Conservation (phyloP, 2,888 invertebrate species). For the Exocentrus adspersus region DNA sequence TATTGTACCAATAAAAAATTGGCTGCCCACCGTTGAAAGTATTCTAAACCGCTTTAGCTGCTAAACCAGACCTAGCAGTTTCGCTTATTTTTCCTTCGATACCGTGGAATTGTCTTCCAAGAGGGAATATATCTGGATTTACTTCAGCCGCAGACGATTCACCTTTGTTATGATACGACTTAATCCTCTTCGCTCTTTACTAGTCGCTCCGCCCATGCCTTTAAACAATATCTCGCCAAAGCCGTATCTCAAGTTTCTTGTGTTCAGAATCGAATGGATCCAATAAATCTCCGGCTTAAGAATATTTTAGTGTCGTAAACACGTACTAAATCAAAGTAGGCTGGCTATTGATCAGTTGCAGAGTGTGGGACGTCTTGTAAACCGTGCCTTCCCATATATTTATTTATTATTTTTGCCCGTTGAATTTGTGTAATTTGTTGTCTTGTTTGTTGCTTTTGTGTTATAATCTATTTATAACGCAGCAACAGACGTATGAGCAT, state of each 20-base stretch:
- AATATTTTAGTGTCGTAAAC: slow-evolving; percentile 58
- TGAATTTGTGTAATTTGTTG: slow-evolving; percentile 31
- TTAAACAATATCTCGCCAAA: slow-evolving; percentile 48
- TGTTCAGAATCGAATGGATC: slow-evolving; percentile 53
- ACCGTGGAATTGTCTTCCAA: neutral
- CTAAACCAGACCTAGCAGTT: too few relatives aligned
- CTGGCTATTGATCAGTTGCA: slow-evolving; percentile 57
- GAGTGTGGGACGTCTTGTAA: slow-evolving; percentile 44
- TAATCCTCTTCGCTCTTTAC: neutral
- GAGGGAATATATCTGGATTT: neutral
- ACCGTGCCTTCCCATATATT: slow-evolving; percentile 34
- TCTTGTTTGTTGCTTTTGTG: slow-evolving; percentile 2
- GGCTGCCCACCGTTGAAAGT: too few relatives aligned
- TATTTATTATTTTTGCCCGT: slow-evolving; percentile 34
- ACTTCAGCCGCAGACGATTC: slow-evolving; percentile 20
- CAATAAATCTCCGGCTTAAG: slow-evolving; percentile 54
- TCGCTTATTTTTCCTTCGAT: neutral
- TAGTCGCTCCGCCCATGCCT: slow-evolving; percentile 33
- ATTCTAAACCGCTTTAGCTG: too few relatives aligned
- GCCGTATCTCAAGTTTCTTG: slow-evolving; percentile 52
- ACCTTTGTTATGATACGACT: slow-evolving; percentile 1
- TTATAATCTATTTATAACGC: neutral
- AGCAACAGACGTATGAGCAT: neutral
- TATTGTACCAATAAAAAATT: too few relatives aligned
- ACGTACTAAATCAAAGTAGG: slow-evolving; percentile 56